These are phyloP conservation scores for Chelonus insularis DNA, from an alignment of 1,140 invertebrate genomes.

Conservation along the genomic window DNA sequence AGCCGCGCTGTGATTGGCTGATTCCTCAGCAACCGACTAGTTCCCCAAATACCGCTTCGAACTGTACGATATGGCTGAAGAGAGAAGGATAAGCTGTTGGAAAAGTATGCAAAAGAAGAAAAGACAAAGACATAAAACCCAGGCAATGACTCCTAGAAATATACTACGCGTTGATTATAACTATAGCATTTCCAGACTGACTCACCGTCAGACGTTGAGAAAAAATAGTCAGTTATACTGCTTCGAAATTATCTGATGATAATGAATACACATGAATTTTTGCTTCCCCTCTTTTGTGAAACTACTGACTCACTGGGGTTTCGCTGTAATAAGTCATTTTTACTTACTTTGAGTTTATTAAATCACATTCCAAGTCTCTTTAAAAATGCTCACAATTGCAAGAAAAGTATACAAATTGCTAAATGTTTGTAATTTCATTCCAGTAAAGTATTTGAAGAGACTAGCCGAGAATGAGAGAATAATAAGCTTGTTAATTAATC, in stretches of 20 bases:
- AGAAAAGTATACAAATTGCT: too few relatives aligned
- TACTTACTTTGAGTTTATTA: too few relatives aligned
- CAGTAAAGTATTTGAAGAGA: too few relatives aligned
- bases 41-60: constrained; percentile 61
- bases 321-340: too few relatives aligned
- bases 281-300: neutral
- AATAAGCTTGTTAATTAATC: constrained; percentile 3
- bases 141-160: constrained; percentile 32
- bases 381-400: too few relatives aligned
- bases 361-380: too few relatives aligned
- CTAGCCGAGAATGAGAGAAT: neutral
- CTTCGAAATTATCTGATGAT: constrained; percentile 6
- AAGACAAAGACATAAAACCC: neutral
- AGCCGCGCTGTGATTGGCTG: constrained; percentile 66
- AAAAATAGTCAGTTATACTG: neutral
- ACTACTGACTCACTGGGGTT: too few relatives aligned
- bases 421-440: too few relatives aligned
- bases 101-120: neutral
- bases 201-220: constrained; percentile 4
- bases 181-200: constrained; percentile 7
- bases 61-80: constrained; percentile 52
- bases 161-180: neutral
- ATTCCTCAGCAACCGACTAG: constrained; percentile 55
- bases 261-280: constrained; percentile 2
- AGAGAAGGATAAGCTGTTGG: neutral